Evolutionary conservation across 1,140 invertebrate genomes (phyloP).

Genomic region (Diorhabda sublineata): DNA sequence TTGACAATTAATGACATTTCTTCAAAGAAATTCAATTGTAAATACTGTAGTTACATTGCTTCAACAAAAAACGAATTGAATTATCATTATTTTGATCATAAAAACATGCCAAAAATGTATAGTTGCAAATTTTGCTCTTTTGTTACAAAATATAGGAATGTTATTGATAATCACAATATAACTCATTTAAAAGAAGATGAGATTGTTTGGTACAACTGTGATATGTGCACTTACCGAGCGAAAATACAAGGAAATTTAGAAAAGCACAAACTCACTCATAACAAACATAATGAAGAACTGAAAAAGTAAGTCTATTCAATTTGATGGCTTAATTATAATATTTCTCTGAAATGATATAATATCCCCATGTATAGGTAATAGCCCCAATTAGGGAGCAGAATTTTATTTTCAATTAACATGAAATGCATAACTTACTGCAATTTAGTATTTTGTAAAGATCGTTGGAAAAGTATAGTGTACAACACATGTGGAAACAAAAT

Average conservation of each 20-base stretch:
- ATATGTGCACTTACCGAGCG: not conserved
- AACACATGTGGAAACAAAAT: too few relatives aligned
- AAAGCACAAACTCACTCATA: constrained; percentile 6
- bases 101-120: not conserved
- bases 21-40: not conserved
- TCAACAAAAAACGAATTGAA: not conserved
- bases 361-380: too few relatives aligned
- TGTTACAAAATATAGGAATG: constrained; percentile 4
- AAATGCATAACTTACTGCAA: too few relatives aligned
- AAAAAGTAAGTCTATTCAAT: constrained; percentile 1
- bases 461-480: too few relatives aligned
- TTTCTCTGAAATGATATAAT: too few relatives aligned
- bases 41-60: not conserved
- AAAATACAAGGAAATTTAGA: constrained; percentile 4
- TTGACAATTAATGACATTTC: too few relatives aligned
- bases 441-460: too few relatives aligned
- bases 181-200: constrained; percentile 8
- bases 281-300: not conserved
- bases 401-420: too few relatives aligned
- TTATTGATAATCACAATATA: constrained; percentile 3
- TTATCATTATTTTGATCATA: constrained; percentile 6
- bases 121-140: constrained; percentile 1
- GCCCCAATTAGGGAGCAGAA: too few relatives aligned
- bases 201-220: constrained; percentile 3
- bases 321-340: too few relatives aligned